Evolutionary conservation across 2,888 invertebrate genomes (phyloP).

Genomic region (Galerucella calmariensis): DNA sequence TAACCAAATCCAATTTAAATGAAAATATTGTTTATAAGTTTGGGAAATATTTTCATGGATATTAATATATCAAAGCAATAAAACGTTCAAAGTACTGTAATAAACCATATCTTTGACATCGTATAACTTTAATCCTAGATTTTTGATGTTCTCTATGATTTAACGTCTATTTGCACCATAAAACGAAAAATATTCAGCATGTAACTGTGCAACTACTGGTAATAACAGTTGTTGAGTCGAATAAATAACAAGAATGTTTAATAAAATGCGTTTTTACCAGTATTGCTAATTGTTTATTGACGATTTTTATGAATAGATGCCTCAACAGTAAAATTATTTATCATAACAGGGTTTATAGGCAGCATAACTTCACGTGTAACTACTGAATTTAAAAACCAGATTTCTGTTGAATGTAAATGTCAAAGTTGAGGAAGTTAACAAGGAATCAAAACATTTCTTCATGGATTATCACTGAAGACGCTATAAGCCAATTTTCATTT

Average conservation of each 20-base stretch:
- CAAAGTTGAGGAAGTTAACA: too few species aligned
- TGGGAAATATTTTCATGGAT: too few species aligned
- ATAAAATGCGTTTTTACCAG: background rate
- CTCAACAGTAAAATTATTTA: background rate
- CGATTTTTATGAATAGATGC: background rate
- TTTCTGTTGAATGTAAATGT: too few species aligned
- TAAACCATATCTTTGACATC: background rate
- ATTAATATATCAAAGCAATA: too few species aligned
- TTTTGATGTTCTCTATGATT: background rate
- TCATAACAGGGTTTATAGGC: background rate
- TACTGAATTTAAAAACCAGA: too few species aligned
- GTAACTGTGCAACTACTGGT: conserved; percentile 1
- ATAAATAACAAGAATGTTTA: conserved; percentile 4
- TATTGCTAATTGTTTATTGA: background rate
- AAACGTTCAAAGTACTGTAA: background rate
- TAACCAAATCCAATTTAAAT: too few species aligned
- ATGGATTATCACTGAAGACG: too few species aligned
- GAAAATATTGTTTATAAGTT: too few species aligned
- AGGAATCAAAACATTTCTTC: too few species aligned
- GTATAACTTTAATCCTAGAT: background rate
- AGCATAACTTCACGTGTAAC: too few species aligned
- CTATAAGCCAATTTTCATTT: too few species aligned
- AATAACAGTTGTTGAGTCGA: conserved; percentile 9
- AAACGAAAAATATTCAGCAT: conserved; percentile 2
- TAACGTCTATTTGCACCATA: background rate